Evolutionary conservation across 2,797 vertebrate genomes (phyloP).

Genomic region (Hozukius guyotensis): DNA sequence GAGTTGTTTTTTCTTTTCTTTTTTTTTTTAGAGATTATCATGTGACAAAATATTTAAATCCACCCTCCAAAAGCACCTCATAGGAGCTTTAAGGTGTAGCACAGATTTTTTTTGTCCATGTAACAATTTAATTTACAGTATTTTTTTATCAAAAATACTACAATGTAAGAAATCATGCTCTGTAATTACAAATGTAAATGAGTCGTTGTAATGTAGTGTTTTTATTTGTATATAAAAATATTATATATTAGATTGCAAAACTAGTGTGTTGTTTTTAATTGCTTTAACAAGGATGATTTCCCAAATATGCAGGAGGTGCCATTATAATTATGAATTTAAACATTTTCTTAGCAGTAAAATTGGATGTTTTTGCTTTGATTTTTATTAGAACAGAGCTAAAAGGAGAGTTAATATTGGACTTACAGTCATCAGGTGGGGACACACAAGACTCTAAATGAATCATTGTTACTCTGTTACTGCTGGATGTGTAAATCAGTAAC

Average conservation of each 20-base stretch:
- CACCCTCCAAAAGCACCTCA: not conserved
- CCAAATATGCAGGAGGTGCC: not conserved
- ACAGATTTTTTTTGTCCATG: not conserved
- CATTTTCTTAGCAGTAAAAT: not conserved
- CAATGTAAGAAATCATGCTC: not conserved
- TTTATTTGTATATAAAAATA: not conserved
- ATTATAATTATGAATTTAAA: not conserved
- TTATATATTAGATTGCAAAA: not conserved
- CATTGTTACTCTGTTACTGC: too few relatives aligned
- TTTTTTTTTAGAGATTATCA: not conserved
- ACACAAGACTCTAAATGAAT: too few relatives aligned
- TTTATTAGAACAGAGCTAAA: too few relatives aligned
- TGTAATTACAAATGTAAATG: slow-evolving; percentile 7
- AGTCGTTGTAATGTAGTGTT: not conserved
- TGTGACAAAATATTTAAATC: not conserved
- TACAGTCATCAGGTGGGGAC: too few relatives aligned
- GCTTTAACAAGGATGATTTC: not conserved
- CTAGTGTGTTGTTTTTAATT: not conserved
- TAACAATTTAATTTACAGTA: not conserved
- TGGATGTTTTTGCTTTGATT: not conserved
- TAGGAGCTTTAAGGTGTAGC: not conserved
- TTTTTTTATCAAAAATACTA: not conserved
- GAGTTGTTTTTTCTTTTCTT: not conserved
- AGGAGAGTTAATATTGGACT: too few relatives aligned
- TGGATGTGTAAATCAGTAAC: too few relatives aligned